Conservation (phyloP, 2,797 vertebrate species). For the Oryzias dopingdopingensis region DNA sequence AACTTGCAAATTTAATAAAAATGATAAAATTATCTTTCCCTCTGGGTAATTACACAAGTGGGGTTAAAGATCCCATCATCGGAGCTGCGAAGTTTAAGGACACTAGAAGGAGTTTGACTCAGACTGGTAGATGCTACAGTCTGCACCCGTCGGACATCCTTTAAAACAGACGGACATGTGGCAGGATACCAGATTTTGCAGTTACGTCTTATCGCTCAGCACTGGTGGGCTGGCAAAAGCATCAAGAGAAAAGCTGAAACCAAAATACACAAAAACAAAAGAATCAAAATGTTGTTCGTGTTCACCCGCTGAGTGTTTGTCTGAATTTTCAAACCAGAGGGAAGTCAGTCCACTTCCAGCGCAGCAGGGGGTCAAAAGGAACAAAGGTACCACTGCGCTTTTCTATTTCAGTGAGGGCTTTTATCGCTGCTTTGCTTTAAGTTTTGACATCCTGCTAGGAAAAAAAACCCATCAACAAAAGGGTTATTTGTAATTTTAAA, state of each 20-base stretch:
- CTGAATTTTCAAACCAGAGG: conserved; percentile 47
- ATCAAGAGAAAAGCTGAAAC: conserved; percentile 37
- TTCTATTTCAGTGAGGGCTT: conserved; percentile 14
- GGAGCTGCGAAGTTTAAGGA: conserved; percentile 40
- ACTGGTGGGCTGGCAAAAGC: conserved; percentile 51
- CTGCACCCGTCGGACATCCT: conserved; percentile 50
- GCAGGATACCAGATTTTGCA: too few species aligned
- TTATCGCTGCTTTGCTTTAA: conserved; percentile 4
- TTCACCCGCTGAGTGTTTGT: conserved; percentile 55
- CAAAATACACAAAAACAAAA: conserved; percentile 44
- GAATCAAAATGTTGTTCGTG: conserved; percentile 22
- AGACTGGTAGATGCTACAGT: conserved; percentile 73
- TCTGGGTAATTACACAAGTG: conserved; percentile 41
- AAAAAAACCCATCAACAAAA: conserved; percentile 48
- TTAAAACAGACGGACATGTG: too few species aligned
- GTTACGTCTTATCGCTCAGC: conserved; percentile 54
- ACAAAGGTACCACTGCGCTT: conserved; percentile 30
- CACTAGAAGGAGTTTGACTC: conserved; percentile 52
- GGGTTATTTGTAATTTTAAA: conserved; percentile 40
- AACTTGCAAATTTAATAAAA: conserved; percentile 61
- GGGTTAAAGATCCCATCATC: conserved; percentile 38
- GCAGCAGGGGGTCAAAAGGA: conserved; percentile 38
- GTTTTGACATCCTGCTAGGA: conserved; percentile 25
- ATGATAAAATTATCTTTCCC: conserved; percentile 60
- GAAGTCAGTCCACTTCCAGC: conserved; percentile 55